Evolutionary conservation across 2,797 vertebrate genomes (phyloP).

Genomic region (Scyliorhinus canicula): DNA sequence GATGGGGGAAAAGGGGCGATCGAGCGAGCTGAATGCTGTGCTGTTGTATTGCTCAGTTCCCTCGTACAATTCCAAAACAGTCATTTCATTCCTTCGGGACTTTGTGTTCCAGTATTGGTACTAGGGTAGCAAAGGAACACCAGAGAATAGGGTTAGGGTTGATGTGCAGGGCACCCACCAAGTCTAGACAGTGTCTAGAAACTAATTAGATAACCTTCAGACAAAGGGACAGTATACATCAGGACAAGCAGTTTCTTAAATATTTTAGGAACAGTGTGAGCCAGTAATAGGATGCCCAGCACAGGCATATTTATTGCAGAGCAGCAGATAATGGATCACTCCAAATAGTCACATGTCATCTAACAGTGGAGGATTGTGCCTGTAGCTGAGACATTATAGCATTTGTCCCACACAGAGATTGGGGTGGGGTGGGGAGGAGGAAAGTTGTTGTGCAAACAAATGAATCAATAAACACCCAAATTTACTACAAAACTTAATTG

Average conservation of each 20-base stretch:
- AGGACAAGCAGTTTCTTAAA: not conserved
- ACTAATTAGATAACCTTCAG: not conserved
- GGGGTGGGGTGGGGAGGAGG: no score
- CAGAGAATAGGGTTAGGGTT: slow-evolving; percentile 1
- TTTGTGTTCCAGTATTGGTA: slow-evolving; percentile 97
- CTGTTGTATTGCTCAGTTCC: slow-evolving; percentile 94
- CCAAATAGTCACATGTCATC: not conserved
- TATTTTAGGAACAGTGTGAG: not conserved
- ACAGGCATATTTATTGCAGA: not conserved
- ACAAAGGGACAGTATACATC: not conserved
- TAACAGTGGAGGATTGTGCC: not conserved
- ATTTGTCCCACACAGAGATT: not conserved
- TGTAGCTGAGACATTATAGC: not conserved
- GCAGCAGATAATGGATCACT: not conserved
- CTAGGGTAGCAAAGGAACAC: slow-evolving; percentile 51
- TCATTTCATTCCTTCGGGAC: slow-evolving; percentile 87
- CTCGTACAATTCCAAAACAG: slow-evolving; percentile 87
- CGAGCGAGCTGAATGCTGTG: slow-evolving; percentile 92
- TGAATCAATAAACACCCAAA: not conserved
- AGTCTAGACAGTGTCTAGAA: not conserved
- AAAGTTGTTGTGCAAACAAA: not conserved
- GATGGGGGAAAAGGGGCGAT: slow-evolving; percentile 81
- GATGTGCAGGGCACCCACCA: no score
- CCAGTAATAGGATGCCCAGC: not conserved
- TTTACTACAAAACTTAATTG: not conserved